phyloP scores from a whole-genome alignment of 2,888 invertebrate species.

The Megalurothrips usitatus region DNA sequence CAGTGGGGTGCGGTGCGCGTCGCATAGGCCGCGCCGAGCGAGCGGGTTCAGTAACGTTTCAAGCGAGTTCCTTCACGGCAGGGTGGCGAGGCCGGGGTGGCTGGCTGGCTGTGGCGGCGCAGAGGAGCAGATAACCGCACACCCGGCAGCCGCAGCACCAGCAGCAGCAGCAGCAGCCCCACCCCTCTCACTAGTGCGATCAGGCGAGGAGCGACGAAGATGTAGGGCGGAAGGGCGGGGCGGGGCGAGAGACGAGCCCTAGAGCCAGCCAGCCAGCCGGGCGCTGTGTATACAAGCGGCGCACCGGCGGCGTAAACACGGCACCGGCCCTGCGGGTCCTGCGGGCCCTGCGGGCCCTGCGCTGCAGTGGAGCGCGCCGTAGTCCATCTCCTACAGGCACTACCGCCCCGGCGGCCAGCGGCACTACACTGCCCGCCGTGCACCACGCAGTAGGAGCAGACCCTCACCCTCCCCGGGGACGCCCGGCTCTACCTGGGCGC shows the following conservation, averaged over 20 bases:
- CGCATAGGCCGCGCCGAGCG: too few species aligned
- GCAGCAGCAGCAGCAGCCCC: too few species aligned
- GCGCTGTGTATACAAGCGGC: background rate
- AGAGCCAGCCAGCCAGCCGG: background rate
- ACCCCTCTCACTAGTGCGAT: too few species aligned
- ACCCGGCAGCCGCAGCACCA: too few species aligned
- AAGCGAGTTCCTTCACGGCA: too few species aligned
- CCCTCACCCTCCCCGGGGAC: background rate
- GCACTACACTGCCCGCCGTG: background rate
- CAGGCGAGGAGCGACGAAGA: background rate
- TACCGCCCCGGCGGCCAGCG: background rate
- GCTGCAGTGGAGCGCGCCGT: background rate
- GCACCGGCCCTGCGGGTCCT: background rate
- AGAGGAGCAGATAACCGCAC: too few species aligned
- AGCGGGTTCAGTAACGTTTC: too few species aligned
- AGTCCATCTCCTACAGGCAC: background rate
- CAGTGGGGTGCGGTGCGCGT: too few species aligned
- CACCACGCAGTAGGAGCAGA: background rate
- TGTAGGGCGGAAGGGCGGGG: background rate
- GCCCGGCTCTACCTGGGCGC: too few species aligned
- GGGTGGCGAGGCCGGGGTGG: too few species aligned
- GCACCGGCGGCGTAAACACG: background rate
- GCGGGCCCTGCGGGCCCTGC: constrained; percentile 1
- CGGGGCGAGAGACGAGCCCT: background rate
- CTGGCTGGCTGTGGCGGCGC: too few species aligned